phyloP scores from a whole-genome alignment of 1,140 invertebrate species.

The Teleogryllus occipitalis region DNA sequence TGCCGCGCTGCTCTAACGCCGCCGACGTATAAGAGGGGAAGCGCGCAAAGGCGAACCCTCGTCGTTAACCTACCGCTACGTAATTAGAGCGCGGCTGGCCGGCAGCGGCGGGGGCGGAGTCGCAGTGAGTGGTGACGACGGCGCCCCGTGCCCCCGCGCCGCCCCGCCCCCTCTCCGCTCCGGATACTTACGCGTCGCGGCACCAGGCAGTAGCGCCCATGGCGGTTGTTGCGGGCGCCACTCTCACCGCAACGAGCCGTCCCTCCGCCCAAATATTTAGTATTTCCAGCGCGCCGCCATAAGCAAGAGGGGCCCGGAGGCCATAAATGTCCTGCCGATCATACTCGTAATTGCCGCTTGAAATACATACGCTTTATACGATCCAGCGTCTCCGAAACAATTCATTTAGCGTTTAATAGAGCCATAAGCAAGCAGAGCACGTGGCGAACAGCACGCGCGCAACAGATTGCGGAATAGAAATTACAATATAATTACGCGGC shows the following conservation, averaged over 20 bases:
- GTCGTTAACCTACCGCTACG: too few species aligned
- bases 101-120: too few species aligned
- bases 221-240: too few species aligned
- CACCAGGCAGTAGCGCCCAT: too few species aligned
- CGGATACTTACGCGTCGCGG: too few species aligned
- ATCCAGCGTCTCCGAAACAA: slow-evolving; percentile 16
- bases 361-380: neutral
- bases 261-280: neutral
- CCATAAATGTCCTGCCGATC: slow-evolving; percentile 3
- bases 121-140: too few species aligned
- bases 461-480: slow-evolving; percentile 21
- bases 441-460: slow-evolving; percentile 11
- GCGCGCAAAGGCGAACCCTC: too few species aligned
- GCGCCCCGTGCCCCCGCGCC: too few species aligned
- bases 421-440: slow-evolving; percentile 18
- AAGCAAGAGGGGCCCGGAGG: neutral
- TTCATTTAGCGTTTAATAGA: slow-evolving; percentile 21
- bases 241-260: neutral
- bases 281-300: neutral
- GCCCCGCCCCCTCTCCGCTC: too few species aligned
- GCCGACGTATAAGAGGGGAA: too few species aligned
- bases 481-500: slow-evolving; percentile 15
- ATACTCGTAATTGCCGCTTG: slow-evolving; percentile 3
- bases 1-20: too few species aligned
- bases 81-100: too few species aligned